Base-by-base conservation (phyloP, 2,888 invertebrate species). In the Heliconius hortense region DNA sequence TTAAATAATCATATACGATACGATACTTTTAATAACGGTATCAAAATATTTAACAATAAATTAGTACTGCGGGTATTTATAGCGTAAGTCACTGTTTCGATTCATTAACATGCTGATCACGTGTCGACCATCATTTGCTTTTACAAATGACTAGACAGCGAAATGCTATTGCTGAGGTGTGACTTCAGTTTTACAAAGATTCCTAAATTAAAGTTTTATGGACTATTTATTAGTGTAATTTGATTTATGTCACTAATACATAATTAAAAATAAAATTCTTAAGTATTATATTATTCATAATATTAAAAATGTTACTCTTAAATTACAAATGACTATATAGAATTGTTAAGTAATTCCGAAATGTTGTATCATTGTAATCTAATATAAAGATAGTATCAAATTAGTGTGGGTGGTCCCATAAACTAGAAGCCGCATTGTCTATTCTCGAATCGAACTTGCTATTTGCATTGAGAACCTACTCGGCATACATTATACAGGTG, bases 381-480 rank as follows among this genome's bases (percentile, higher is more conserved):
- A 74, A 84, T 53, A 70, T 77, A 70, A 85, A 79, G 83, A 83
- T 84, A 83, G 81, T 80, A 83, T 80, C 84, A 83, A 81, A 84
- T 84, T 87, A 87, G 86, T 89, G 89, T 89, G 92, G 92, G 93
- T 93, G 93, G 93, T 92, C 94, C 87, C 86, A 91, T 92, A 92
- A 92, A 92, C 86, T 88, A 87, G 84, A 84, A 83, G 80, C 89
- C 91, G 84, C 92, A 93, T 93, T 93, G 92, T 90, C 91, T 93
- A 94, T 94, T 93, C 93, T 89, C 88, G 90, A 87, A 92, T 91
- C 92, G 93, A 92, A 92, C 92, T 91, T 89, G 90, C 89, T 88
- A 93, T 94, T 94, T 93, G 91, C 94, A 93, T 93, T 89, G 88
- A 89, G 88, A 88, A 89, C 89, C 89, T 85, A 91, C 89, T 89